Base-by-base conservation (phyloP, 2,113 vertebrate species). In the Lophotis ruficrista region DNA sequence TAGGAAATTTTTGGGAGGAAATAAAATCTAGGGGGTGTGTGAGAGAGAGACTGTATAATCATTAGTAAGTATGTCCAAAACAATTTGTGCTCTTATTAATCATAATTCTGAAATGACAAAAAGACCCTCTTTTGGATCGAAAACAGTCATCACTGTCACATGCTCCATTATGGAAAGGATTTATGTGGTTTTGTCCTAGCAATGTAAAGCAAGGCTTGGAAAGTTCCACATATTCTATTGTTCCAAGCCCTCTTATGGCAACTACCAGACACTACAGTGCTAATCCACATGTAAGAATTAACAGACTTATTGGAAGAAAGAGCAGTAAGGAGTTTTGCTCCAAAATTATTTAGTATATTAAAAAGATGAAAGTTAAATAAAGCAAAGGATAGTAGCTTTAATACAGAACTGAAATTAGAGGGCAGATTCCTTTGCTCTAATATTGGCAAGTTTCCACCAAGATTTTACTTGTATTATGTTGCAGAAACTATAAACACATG, bases 101-200 rank as follows among this genome's bases (percentile, higher is more conserved):
- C 51, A 83, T 58, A 83, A 82, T 50, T 89, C 37, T 53, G 61
- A 90, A 90, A 84, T 61, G 31, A 88, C 41, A 88, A 47, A 82
- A 81, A 79, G 12, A 57, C 13, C 4, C 0, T 71, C 58, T 90
- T 96, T 58, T 37, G 37, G 57, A 89, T n/a, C 30, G 48, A 92
- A 91, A 91, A 91, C 69, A 91, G 83, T 93, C 53, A 69, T 87
- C 41, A 30, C 38, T 92, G 72, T 92, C 89, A 94, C 53, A 92
- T 90, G 65, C 61, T 91, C 70, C 69, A 70, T 84, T 91, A 94
- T 71, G 38, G 61, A 92, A 90, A 91, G n/a, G 90, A 93, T 94
- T 95, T 95, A 87, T 87, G 89, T 54, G 28, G 64, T 85, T 94
- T 96, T 51, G 76, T 71, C 56, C 84, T 60, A 89, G 86, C 76